These are phyloP conservation scores for Campoplex capitator DNA, from an alignment of 2,888 invertebrate genomes.

Conservation along the genomic window DNA sequence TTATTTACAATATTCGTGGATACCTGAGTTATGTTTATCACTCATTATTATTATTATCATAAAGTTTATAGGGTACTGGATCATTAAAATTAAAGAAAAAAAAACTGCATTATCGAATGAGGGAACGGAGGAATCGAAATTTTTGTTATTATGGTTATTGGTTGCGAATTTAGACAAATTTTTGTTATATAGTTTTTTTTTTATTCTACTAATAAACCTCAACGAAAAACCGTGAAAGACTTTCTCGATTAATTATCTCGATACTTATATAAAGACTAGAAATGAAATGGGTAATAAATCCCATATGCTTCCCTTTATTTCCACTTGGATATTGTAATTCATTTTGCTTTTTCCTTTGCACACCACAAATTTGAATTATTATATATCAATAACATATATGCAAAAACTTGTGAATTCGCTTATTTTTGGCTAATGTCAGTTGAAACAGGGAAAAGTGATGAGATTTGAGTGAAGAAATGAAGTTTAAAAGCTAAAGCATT, in stretches of 20 bases:
- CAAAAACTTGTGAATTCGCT: background rate
- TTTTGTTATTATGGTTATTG: constrained; percentile 33
- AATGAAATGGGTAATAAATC: background rate
- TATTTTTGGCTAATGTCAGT: background rate
- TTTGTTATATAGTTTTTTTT: constrained; percentile 41
- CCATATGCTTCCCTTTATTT: constrained; percentile 9
- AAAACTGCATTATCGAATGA: background rate
- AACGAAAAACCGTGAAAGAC: background rate
- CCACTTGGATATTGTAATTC: background rate
- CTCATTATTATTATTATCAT: constrained; percentile 5
- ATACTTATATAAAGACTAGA: background rate
- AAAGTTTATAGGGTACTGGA: constrained; percentile 46
- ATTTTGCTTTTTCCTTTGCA: constrained; percentile 8
- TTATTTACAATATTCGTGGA: background rate
- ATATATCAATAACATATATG: background rate
- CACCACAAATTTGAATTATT: background rate
- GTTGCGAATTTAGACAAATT: constrained; percentile 42
- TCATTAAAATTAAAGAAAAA: constrained; percentile 8
- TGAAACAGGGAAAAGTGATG: background rate
- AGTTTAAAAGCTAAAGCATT: background rate
- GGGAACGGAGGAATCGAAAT: constrained; percentile 10
- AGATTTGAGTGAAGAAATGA: background rate
- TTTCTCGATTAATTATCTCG: constrained; percentile 37
- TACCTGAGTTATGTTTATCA: background rate
- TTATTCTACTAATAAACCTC: constrained; percentile 8